phyloP scores from a whole-genome alignment of 1,140 invertebrate species.

The Saxidomus purpurata region DNA sequence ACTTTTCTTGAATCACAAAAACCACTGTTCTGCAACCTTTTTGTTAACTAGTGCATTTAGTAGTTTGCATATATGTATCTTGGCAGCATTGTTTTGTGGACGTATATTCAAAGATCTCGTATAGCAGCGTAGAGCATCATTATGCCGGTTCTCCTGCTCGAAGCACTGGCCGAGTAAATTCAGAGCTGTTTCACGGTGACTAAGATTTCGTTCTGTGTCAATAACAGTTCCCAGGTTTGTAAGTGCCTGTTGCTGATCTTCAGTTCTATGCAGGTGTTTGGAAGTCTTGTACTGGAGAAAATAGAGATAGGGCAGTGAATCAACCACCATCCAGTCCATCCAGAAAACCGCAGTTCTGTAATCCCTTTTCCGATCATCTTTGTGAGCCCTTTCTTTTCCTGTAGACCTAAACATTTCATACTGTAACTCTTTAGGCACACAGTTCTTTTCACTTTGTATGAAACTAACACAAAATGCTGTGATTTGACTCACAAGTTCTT shows the following conservation, averaged over 20 bases:
- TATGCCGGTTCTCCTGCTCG: background rate
- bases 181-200: background rate
- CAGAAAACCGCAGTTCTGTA: background rate
- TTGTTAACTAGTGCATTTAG: background rate
- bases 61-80: background rate
- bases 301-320: background rate
- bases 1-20: too few species aligned
- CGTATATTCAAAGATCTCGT: background rate
- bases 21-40: too few species aligned
- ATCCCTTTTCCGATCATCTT: too few species aligned
- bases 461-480: background rate
- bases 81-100: background rate
- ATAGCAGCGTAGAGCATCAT: background rate
- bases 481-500: background rate
- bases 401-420: background rate
- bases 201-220: background rate
- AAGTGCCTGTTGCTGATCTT: background rate
- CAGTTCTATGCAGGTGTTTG: too few species aligned
- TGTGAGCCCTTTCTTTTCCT: too few species aligned
- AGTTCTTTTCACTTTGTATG: background rate
- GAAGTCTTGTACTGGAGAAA: background rate
- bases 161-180: constrained; percentile 4
- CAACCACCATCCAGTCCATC: background rate
- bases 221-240: background rate
- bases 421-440: background rate